These are phyloP conservation scores for Coremacera marginata DNA, from an alignment of 2,888 invertebrate genomes.

Conservation along the genomic window DNA sequence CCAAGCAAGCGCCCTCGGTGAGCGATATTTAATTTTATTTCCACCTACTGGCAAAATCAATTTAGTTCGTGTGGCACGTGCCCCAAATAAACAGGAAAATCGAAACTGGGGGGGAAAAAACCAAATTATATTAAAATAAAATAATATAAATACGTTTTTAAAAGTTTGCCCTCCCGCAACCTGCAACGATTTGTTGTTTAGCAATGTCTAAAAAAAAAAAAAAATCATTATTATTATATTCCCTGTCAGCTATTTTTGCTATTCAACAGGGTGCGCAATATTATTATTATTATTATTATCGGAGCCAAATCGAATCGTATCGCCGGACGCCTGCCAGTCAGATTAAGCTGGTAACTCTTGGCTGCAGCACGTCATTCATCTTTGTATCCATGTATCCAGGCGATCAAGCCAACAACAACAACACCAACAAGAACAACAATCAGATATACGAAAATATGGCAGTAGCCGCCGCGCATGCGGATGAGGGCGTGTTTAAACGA, in stretches of 20 bases:
- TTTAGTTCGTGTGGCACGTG: conserved; percentile 69
- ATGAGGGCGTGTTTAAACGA: conserved; percentile 26
- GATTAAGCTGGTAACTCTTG: conserved; percentile 20
- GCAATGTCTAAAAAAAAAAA: not conserved
- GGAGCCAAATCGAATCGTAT: conserved; percentile 39
- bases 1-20: conserved; percentile 22
- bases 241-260: not conserved
- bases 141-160: not conserved
- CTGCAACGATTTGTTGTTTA: not conserved
- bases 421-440: not conserved
- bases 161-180: not conserved
- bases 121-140: not conserved
- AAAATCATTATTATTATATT: not conserved
- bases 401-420: not conserved
- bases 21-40: conserved; percentile 62
- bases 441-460: conserved; percentile 4
- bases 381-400: conserved; percentile 51
- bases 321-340: conserved; percentile 46
- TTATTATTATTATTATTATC: conserved; percentile 11
- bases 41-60: conserved; percentile 69
- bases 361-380: conserved; percentile 53
- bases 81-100: conserved; percentile 58
- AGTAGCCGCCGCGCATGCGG: conserved; percentile 27
- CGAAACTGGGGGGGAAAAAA: not conserved
- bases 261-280: conserved; percentile 2